These are phyloP conservation scores for Leistus spinibarbis DNA, from an alignment of 2,888 invertebrate species.

Conservation along the genomic window DNA sequence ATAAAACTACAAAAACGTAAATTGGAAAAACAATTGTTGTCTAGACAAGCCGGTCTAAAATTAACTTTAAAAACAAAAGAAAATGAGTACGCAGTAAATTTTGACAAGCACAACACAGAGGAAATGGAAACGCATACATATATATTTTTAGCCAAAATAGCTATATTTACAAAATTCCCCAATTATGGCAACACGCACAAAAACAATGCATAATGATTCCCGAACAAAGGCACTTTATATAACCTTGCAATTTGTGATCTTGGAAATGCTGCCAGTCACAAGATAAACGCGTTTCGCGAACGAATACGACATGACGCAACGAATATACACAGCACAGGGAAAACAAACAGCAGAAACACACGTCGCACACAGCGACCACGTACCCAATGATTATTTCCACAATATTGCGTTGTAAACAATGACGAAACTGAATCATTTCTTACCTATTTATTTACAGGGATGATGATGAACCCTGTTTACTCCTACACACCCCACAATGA, in stretches of 20 bases:
- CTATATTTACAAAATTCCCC: constrained; percentile 2
- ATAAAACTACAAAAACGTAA: background rate
- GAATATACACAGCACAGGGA: constrained; percentile 43
- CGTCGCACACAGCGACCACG: constrained; percentile 38
- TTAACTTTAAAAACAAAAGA: constrained; percentile 34
- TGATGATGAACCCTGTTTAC: constrained; percentile 52
- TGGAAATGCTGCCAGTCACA: constrained; percentile 26
- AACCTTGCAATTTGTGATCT: constrained; percentile 31
- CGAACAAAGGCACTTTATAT: constrained; percentile 38
- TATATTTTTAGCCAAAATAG: background rate
- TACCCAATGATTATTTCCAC: background rate
- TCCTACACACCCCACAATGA: constrained; percentile 69
- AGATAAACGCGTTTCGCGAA: constrained; percentile 34
- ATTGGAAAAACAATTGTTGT: constrained; percentile 13
- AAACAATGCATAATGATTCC: constrained; percentile 27
- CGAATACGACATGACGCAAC: constrained; percentile 38
- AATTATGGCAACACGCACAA: constrained; percentile 7
- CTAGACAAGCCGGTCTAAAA: constrained; percentile 15
- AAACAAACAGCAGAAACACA: constrained; percentile 31
- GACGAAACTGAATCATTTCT: constrained; percentile 40
- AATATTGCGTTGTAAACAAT: constrained; percentile 23
- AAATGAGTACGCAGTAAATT: constrained; percentile 17
- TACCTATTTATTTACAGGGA: constrained; percentile 52
- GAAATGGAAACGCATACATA: background rate
- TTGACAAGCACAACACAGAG: constrained; percentile 13